phyloP scores from a whole-genome alignment of 1,140 invertebrate genomes.

The Neodiprion pinetum region DNA sequence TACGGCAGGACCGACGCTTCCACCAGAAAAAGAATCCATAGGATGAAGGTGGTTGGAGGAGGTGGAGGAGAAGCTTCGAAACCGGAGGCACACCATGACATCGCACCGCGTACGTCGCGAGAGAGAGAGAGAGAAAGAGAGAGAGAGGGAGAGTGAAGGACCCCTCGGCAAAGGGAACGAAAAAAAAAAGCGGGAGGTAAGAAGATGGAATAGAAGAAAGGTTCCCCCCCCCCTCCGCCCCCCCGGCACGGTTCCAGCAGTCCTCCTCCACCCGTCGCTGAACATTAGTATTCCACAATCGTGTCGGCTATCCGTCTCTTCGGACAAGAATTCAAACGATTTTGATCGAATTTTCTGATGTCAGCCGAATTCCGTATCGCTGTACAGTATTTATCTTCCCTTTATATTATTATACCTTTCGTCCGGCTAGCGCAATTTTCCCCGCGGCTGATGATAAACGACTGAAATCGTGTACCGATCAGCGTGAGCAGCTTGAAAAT shows the following conservation, averaged over 20 bases:
- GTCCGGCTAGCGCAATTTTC: not conserved
- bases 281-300: conserved; percentile 1
- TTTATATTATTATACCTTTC: not conserved
- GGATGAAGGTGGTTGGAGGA: too few species aligned
- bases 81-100: too few species aligned
- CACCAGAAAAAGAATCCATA: too few species aligned
- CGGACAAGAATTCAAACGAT: not conserved
- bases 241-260: too few species aligned
- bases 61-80: too few species aligned
- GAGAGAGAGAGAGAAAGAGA: too few species aligned
- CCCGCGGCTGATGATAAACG: not conserved
- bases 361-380: not conserved
- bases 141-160: too few species aligned
- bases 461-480: too few species aligned
- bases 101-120: too few species aligned
- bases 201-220: conserved; percentile 5
- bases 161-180: too few species aligned
- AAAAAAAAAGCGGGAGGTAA: too few species aligned
- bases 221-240: not conserved
- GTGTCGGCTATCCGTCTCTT: not conserved
- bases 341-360: conserved; percentile 5
- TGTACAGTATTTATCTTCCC: not conserved
- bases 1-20: not conserved
- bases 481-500: too few species aligned
- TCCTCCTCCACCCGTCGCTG: not conserved